Evolutionary conservation across 2,797 vertebrate genomes (phyloP), one percentile per base, ranked within the genome.

Genomic region (Kryptopterus vitreolus): DNA sequence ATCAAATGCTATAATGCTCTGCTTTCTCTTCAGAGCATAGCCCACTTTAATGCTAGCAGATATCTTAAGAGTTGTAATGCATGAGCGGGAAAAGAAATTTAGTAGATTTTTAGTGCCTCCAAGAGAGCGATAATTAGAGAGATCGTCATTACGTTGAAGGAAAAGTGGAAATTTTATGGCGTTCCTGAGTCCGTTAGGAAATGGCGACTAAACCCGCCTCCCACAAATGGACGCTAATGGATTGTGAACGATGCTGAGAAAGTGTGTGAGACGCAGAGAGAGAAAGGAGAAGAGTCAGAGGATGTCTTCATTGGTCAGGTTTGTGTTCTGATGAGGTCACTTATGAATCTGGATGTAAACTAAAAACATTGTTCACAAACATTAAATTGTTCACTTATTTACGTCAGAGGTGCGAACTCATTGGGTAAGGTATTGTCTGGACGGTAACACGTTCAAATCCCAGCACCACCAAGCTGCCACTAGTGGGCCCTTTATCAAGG

Each of bases 121-220:
- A 12, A 70, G 68, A 50, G 68, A 50, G 68, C 16, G 46, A 31
- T 52, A 52, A 70, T 70, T 31, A 20, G 46, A 31, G 66, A 3
- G 8, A 0, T 24, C 3, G 46, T 31, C 26, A 50, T 70, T 50
- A 52, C 11, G 24, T 46, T 0, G 68, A 50, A 31, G 24, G 68
- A 52, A 52, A 52, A 52, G 26, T 31, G 68, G 16, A 70, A 52
- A 31, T 52, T 70, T 70, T 50, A 50, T 24, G 18, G 24, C 46
- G 43, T 48, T 69, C 29, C 46, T 20, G 68, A 70, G 26, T 70
- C 52, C 46, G 29, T 52, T 52, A 70, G 24, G 46, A 70, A 70
- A 50, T 52, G 4, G 2, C 7, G 3, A 1, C 66, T 69, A 69
- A 50, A 50, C 66, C 15, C 3, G 16, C 9, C 16, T 18, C 20